These are phyloP conservation scores for Baronia brevicornis DNA, from an alignment of 2,888 invertebrate species.

Conservation along the genomic window DNA sequence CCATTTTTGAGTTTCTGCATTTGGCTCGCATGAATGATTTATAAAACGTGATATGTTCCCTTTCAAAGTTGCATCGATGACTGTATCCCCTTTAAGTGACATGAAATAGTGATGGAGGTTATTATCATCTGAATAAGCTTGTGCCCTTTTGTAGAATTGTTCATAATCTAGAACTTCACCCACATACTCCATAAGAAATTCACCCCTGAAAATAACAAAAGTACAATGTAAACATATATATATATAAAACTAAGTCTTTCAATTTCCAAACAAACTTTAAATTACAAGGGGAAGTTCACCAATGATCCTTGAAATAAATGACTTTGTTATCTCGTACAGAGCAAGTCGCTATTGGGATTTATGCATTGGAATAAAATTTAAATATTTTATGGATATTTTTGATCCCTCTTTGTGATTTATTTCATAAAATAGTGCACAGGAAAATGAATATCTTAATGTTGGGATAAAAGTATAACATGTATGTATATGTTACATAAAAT, in stretches of 20 bases:
- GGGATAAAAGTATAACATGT: too few species aligned
- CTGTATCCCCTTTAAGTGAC: constrained; percentile 90
- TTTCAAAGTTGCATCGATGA: constrained; percentile 95
- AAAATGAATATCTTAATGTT: too few species aligned
- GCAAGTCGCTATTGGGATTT: too few species aligned
- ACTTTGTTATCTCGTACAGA: too few species aligned
- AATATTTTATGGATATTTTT: too few species aligned
- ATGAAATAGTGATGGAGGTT: constrained; percentile 98
- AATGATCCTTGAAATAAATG: too few species aligned
- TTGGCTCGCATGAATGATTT: constrained; percentile 99
- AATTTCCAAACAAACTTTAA: background rate
- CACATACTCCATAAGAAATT: constrained; percentile 98
- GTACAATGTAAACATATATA: background rate
- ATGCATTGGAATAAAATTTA: too few species aligned
- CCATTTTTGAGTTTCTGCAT: constrained; percentile 99
- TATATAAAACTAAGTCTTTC: background rate
- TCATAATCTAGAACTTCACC: constrained; percentile 96
- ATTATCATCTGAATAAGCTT: constrained; percentile 91
- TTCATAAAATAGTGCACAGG: too few species aligned
- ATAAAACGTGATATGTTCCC: constrained; percentile 98
- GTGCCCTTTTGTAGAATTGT: constrained; percentile 91
- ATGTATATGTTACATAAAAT: too few species aligned
- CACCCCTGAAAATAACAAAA: constrained; percentile 78
- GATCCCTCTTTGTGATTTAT: too few species aligned
- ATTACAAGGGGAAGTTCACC: too few species aligned